Evolutionary conservation across 1,140 invertebrate genomes (phyloP).

Genomic region (Zaprionus vittiger): DNA sequence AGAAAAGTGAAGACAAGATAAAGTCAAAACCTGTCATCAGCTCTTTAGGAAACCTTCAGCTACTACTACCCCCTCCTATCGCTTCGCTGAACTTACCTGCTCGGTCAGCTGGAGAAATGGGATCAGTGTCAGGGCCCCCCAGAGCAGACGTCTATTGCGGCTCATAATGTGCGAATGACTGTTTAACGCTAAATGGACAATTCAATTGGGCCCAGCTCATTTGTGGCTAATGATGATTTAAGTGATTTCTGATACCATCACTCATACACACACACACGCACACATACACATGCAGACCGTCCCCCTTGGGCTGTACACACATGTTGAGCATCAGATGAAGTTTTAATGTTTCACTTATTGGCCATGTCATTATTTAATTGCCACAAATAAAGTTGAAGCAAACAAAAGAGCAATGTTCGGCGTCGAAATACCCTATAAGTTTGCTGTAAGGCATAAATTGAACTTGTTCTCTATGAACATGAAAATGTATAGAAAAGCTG

Average conservation of each 20-base stretch:
- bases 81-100: slow-evolving; percentile 39
- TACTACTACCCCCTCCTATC: too few relatives aligned
- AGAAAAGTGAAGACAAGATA: too few relatives aligned
- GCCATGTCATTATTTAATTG: slow-evolving; percentile 30
- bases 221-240: slow-evolving; percentile 51
- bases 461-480: not conserved
- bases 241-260: slow-evolving; percentile 58
- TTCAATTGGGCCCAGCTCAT: slow-evolving; percentile 2
- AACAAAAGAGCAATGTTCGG: not conserved
- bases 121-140: slow-evolving; percentile 25
- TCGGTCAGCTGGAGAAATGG: slow-evolving; percentile 39
- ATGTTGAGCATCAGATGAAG: slow-evolving; percentile 23
- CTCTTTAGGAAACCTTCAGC: too few relatives aligned
- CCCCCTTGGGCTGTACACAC: not conserved
- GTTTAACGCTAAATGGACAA: slow-evolving; percentile 14
- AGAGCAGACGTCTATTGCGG: slow-evolving; percentile 31
- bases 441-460: not conserved
- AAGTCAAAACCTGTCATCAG: too few relatives aligned
- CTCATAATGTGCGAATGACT: slow-evolving; percentile 31
- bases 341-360: slow-evolving; percentile 33
- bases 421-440: not conserved
- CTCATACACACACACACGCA: not conserved
- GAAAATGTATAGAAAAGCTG: not conserved
- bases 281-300: not conserved
- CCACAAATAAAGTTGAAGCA: not conserved